Conservation (phyloP, 2,888 invertebrate species). For the Caenorhabditis sinica region DNA sequence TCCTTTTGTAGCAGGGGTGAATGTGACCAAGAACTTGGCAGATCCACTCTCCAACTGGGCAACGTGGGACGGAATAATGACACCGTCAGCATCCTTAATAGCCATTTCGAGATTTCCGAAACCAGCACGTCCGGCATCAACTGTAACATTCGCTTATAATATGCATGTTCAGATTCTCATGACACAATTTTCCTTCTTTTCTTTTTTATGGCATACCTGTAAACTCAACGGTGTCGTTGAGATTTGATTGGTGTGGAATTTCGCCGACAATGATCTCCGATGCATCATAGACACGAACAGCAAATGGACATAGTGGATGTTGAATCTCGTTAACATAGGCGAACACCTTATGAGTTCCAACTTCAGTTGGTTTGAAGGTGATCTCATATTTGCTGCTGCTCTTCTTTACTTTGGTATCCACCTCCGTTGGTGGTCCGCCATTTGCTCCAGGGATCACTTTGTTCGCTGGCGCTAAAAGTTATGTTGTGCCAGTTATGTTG, state of each 20-base stretch:
- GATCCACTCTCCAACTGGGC: constrained; percentile 82
- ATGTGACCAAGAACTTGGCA: constrained; percentile 92
- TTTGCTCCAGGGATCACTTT: constrained; percentile 49
- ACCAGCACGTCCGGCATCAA: constrained; percentile 96
- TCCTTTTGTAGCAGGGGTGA: constrained; percentile 94
- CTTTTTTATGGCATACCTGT: constrained; percentile 78
- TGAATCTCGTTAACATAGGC: constrained; percentile 80
- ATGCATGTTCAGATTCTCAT: constrained; percentile 9
- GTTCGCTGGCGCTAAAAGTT: constrained; percentile 73
- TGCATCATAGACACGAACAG: constrained; percentile 86
- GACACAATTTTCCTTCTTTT: not conserved
- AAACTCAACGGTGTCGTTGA: constrained; percentile 86
- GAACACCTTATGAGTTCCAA: constrained; percentile 86
- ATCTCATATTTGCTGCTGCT: constrained; percentile 82
- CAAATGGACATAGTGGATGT: constrained; percentile 82
- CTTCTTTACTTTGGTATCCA: constrained; percentile 79
- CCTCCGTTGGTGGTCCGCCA: constrained; percentile 68
- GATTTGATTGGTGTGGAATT: constrained; percentile 92
- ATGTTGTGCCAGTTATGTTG: no score
- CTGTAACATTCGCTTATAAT: constrained; percentile 84
- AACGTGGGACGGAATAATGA: constrained; percentile 86
- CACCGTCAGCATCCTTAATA: constrained; percentile 92
- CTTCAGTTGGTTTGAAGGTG: constrained; percentile 91
- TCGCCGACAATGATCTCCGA: constrained; percentile 95
- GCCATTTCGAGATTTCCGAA: constrained; percentile 96